Conservation (phyloP, 2,888 invertebrate species). For the Pheosia tremula region DNA sequence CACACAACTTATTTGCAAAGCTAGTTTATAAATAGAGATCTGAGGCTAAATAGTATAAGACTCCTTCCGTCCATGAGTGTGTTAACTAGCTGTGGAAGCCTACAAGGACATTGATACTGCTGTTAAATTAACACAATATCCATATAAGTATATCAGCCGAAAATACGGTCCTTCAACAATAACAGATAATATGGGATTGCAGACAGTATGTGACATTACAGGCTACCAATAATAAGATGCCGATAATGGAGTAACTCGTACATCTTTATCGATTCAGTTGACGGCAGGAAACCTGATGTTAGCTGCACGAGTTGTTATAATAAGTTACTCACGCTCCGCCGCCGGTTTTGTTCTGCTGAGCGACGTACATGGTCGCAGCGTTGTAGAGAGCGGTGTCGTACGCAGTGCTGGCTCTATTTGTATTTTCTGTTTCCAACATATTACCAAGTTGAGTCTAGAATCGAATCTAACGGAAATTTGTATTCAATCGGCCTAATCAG, state of each 20-base stretch:
- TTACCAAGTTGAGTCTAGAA: neutral
- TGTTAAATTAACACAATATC: too few species aligned
- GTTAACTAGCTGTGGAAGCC: too few species aligned
- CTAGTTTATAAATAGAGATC: too few species aligned
- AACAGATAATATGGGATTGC: too few species aligned
- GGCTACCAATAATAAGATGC: neutral
- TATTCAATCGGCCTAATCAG: too few species aligned
- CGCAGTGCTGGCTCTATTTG: slow-evolving; percentile 91
- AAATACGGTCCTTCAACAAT: too few species aligned
- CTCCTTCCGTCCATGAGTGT: too few species aligned
- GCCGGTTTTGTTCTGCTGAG: slow-evolving; percentile 88
- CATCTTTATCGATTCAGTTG: neutral
- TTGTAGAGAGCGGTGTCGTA: slow-evolving; percentile 98
- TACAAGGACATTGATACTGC: too few species aligned
- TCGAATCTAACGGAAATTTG: too few species aligned
- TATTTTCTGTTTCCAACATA: slow-evolving; percentile 57
- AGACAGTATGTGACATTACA: neutral
- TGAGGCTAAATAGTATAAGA: too few species aligned
- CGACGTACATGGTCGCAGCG: slow-evolving; percentile 97
- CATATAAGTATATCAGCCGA: too few species aligned
- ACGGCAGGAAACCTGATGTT: neutral
- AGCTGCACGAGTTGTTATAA: neutral
- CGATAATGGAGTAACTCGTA: neutral
- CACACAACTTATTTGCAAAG: too few species aligned
- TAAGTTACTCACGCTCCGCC: slow-evolving; percentile 68